These are phyloP conservation scores for Pachypanchax playfairii DNA, from an alignment of 2,113 vertebrate genomes.

Conservation along the genomic window DNA sequence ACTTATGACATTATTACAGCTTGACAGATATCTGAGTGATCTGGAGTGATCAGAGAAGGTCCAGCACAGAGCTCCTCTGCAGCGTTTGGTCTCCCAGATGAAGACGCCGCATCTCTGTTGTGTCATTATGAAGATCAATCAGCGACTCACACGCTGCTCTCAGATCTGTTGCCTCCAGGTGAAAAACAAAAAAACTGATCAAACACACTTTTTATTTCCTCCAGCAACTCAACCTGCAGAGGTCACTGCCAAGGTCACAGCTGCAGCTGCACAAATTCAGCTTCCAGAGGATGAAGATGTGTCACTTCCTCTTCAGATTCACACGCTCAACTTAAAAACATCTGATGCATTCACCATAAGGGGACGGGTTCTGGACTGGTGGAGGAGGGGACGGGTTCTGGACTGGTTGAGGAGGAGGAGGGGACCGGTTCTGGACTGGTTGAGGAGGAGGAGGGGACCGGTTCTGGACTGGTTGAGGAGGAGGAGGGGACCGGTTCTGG, in stretches of 20 bases:
- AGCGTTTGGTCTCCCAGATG: constrained; percentile 16
- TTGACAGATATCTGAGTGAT: constrained; percentile 36
- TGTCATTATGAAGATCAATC: constrained; percentile 27
- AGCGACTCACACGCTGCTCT: constrained; percentile 5
- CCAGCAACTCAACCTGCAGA: neutral
- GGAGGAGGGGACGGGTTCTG: too few species aligned
- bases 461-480: too few species aligned
- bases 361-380: too few species aligned
- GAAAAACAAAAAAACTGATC: constrained; percentile 4
- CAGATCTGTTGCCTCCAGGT: neutral
- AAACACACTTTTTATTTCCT: too few species aligned
- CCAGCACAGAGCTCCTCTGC: neutral
- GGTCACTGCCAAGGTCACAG: neutral
- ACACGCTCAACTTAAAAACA: too few species aligned
- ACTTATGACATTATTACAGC: constrained; percentile 51
- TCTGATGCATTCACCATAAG: too few species aligned
- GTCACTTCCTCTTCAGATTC: too few species aligned
- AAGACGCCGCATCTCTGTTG: constrained; percentile 11
- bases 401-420: too few species aligned
- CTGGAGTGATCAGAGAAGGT: constrained; percentile 12
- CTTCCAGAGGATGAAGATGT: neutral
- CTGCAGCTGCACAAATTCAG: too few species aligned
- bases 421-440: too few species aligned
- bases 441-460: too few species aligned
- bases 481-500: too few species aligned